Percentiles rank a stretch among this genome's conserved stretches.
Conservation (phyloP, 2,797 vertebrate genomes). For the Onychomys torridus region DNA sequence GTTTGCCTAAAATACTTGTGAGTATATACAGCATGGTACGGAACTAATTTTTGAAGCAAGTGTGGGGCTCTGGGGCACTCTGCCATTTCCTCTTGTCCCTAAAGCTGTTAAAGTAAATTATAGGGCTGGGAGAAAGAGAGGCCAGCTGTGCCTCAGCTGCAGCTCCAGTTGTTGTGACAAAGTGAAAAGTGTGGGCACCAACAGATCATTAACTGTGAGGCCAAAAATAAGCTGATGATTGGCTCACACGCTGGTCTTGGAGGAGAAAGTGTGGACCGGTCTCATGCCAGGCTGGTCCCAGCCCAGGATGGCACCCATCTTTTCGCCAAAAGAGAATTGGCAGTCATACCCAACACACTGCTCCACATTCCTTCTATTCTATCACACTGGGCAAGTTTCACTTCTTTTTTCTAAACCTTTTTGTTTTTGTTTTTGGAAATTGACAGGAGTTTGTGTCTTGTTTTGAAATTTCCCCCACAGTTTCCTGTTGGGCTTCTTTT, state of each 20-base stretch:
- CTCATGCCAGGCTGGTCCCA: constrained; percentile 30
- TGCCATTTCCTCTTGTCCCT: constrained; percentile 84
- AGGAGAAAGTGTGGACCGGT: constrained; percentile 66
- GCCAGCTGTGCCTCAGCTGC: constrained; percentile 86
- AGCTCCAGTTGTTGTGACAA: constrained; percentile 82
- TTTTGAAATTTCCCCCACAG: constrained; percentile 75
- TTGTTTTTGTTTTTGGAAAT: constrained; percentile 55
- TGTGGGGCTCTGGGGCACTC: constrained; percentile 76
- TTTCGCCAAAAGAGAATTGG: background rate
- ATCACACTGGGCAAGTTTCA: background rate
- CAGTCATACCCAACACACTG: accelerated
- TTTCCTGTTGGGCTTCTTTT: constrained; percentile 73
- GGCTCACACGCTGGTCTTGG: constrained; percentile 59
- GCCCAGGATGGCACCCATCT: background rate
- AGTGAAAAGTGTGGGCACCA: constrained; percentile 82
- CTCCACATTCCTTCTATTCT: background rate
- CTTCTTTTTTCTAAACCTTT: constrained; percentile 10
- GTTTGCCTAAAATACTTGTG: constrained; percentile 74
- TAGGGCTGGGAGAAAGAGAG: constrained; percentile 77
- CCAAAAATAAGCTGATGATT: constrained; percentile 83
- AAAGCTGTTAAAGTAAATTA: constrained; percentile 87
- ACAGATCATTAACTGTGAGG: constrained; percentile 79
- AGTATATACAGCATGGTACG: constrained; percentile 63
- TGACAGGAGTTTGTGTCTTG: constrained; percentile 65
- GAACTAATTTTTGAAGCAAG: constrained; percentile 74